Evolutionary conservation across 2,113 vertebrate species (phyloP).

Genomic region (Sterna hirundo): DNA sequence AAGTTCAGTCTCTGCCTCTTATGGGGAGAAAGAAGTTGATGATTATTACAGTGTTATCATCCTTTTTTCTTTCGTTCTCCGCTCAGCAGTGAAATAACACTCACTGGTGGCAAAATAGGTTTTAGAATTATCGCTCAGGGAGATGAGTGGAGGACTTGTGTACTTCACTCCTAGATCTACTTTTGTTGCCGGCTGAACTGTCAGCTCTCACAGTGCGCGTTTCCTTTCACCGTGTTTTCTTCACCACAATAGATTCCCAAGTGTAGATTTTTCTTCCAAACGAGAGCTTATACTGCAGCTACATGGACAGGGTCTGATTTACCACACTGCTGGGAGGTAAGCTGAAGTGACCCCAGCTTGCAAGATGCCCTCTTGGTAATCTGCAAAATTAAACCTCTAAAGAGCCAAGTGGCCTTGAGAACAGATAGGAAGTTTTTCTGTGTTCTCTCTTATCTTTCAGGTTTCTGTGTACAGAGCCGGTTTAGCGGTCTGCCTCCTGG

Average conservation of each 20-base stretch:
- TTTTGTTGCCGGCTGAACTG: not conserved
- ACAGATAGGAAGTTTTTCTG: not conserved
- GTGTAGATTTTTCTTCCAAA: constrained; percentile 30
- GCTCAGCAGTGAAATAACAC: not conserved
- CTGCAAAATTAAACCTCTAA: constrained; percentile 5
- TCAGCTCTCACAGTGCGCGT: not conserved
- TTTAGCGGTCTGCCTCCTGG: not conserved
- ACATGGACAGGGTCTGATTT: constrained; percentile 1
- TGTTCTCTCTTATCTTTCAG: not conserved
- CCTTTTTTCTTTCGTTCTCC: not conserved
- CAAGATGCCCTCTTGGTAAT: not conserved
- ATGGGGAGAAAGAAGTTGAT: not conserved
- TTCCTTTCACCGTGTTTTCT: not conserved
- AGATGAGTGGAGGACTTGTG: not conserved
- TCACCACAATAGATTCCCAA: not conserved
- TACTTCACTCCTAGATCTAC: not conserved
- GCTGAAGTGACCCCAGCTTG: not conserved
- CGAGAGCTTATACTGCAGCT: not conserved
- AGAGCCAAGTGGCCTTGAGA: not conserved
- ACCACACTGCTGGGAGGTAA: not conserved
- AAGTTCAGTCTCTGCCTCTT: not conserved
- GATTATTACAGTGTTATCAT: not conserved
- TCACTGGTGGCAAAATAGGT: constrained; percentile 4
- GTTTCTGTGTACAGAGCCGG: not conserved
- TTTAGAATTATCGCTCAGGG: constrained; percentile 21